Percentiles rank a stretch among this genome's conserved stretches.
These are phyloP conservation scores for Schizopygopsis malacanthus DNA, from an alignment of 2,797 vertebrate species.

Conservation along the genomic window DNA sequence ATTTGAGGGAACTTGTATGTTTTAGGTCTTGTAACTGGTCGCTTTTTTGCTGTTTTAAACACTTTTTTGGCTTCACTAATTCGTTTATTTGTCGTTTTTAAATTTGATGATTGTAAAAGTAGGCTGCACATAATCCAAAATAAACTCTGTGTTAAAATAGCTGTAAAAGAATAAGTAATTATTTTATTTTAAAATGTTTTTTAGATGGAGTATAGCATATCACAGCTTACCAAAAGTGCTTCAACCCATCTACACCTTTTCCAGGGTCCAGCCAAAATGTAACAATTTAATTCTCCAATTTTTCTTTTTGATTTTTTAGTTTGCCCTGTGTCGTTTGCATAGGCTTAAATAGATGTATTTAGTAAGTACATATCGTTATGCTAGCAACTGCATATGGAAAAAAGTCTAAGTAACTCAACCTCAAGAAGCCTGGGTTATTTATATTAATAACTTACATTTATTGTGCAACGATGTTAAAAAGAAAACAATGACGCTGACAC, in stretches of 20 bases:
- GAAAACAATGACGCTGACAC: background rate
- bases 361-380: background rate
- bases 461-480: background rate
- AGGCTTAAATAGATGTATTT: constrained; percentile 23
- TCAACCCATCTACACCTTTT: background rate
- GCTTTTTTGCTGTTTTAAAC: background rate
- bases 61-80: background rate
- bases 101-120: background rate
- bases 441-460: background rate
- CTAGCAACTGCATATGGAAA: background rate
- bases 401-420: background rate
- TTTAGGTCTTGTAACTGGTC: background rate
- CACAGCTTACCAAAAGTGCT: background rate
- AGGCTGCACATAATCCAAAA: background rate
- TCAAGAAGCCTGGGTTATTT: background rate
- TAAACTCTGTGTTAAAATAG: background rate
- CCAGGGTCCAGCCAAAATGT: constrained; percentile 5
- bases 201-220: background rate
- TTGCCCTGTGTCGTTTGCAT: constrained; percentile 30
- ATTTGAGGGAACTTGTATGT: background rate
- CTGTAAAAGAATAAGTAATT: background rate
- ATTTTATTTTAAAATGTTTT: background rate
- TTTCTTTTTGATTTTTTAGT: background rate
- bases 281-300: background rate
- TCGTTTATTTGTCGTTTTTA: background rate